phyloP scores from a whole-genome alignment of 2,113 vertebrate species.

The Cnemophilus loriae region DNA sequence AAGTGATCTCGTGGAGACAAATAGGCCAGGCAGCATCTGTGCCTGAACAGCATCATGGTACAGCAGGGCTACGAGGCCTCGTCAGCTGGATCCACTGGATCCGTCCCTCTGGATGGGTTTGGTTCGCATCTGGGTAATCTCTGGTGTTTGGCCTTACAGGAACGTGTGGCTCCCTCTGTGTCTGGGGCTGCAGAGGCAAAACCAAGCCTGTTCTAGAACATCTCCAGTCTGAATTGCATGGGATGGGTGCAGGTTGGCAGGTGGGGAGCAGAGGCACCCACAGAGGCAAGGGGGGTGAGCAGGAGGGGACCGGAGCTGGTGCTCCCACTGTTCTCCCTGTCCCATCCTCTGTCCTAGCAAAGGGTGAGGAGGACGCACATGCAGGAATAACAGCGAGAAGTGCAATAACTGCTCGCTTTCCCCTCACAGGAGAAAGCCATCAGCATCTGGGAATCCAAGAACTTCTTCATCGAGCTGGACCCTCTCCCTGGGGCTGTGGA shows the following conservation, averaged over 20 bases:
- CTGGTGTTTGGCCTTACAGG: background rate
- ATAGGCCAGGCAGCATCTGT: background rate
- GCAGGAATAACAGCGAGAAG: background rate
- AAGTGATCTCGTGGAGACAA: background rate
- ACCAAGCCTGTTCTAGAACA: background rate
- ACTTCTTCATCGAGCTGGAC: slow-evolving; percentile 91
- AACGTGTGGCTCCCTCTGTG: background rate
- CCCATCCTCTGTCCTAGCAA: background rate
- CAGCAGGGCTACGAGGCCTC: background rate
- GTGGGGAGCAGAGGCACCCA: background rate
- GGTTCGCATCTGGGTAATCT: background rate
- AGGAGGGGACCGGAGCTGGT: background rate
- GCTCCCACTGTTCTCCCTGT: background rate
- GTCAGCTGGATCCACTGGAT: background rate
- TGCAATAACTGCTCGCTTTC: background rate
- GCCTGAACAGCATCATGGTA: background rate
- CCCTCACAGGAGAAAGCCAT: slow-evolving; percentile 86
- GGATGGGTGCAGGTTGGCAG: background rate
- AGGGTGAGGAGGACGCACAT: background rate
- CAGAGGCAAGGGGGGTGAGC: background rate
- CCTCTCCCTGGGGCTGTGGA: slow-evolving; percentile 90
- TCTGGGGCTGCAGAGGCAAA: background rate
- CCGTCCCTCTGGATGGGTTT: background rate
- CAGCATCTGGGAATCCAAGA: slow-evolving; percentile 93
- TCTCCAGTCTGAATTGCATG: background rate